Evolutionary conservation across 2,113 vertebrate genomes (phyloP), one percentile per base, ranked within the genome.

Genomic region (Oophaga pumilio): DNA sequence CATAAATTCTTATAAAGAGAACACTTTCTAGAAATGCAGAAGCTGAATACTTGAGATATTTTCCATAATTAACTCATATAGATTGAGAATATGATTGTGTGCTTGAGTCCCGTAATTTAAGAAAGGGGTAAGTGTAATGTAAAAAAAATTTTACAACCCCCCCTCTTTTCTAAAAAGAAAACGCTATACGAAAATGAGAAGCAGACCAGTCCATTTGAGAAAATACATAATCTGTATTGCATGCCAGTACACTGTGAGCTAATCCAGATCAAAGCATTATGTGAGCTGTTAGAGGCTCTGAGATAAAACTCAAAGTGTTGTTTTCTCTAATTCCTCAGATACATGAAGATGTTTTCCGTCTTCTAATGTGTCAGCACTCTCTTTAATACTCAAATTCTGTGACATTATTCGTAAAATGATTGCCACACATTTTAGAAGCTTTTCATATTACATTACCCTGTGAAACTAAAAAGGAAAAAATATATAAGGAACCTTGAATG

Each of bases 261-360:
- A 68, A 83, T 86, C 90, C 90, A 89, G 84, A 80, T 91, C 89
- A 89, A 66, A 50, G 76, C 28, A 68, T 91, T 92, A 89, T 10
- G 15, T 84, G 80, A 89, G 77, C 81, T 53, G 62, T 89, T 24
- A 81, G 82, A 82, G 87, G 86, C 84, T 89, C 81, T 82, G 6
- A 78, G 81, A 56, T 26, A 87, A 89, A 90, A 86, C 87, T 87
- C 85, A 82, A 84, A 57, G 81, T 78, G 52, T n/a, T 59, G 64
- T 57, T 57, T 64, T 90, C 14, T 50, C n/a, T 76, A 22, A 85
- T 76, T 85, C 71, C 73, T 26, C 50, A 50, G n/a, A 85, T 50
- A 24, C 50, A 28, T 57, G 50, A 80, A 80, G 56, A 59, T 60
- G 77, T 50, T 74, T 73, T 73, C 43, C 18, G 10, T 18, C 17